Conservation (phyloP, 1,140 invertebrate genomes). For the Drosophila carrolli region DNA sequence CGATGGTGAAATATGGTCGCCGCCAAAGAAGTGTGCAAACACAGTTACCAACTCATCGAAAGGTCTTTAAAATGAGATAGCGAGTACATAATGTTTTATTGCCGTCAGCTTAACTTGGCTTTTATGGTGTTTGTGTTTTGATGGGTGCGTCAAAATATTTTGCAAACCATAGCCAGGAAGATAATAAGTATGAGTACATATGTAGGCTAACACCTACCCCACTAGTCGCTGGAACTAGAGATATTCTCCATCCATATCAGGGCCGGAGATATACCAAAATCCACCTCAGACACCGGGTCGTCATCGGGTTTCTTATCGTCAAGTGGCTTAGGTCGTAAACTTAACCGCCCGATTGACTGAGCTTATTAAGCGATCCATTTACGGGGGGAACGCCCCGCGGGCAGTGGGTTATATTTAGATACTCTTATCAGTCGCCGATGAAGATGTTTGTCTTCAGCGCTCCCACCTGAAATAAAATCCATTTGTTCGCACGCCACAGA, state of each 20-base stretch:
- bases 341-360: conserved; percentile 21
- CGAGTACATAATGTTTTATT: conserved; percentile 18
- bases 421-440: conserved; percentile 22
- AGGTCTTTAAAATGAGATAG: conserved; percentile 26
- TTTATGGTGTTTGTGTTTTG: conserved; percentile 52
- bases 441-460: conserved; percentile 1
- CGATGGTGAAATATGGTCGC: conserved; percentile 13
- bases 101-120: conserved; percentile 23
- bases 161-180: background rate
- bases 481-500: conserved; percentile 22
- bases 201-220: conserved; percentile 23
- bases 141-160: conserved; percentile 32
- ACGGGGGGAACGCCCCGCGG: conserved; percentile 24
- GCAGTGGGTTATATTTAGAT: conserved; percentile 25
- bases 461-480: conserved; percentile 32
- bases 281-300: conserved; percentile 31
- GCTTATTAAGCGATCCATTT: conserved; percentile 44
- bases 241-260: conserved; percentile 13
- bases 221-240: background rate
- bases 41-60: conserved; percentile 38
- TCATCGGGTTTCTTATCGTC: conserved; percentile 25
- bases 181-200: background rate
- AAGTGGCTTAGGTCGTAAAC: conserved; percentile 36
- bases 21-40: conserved; percentile 45
- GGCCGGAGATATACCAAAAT: conserved; percentile 3